Evolutionary conservation across 1,140 invertebrate genomes (phyloP).

Genomic region (Drosophila funebris): DNA sequence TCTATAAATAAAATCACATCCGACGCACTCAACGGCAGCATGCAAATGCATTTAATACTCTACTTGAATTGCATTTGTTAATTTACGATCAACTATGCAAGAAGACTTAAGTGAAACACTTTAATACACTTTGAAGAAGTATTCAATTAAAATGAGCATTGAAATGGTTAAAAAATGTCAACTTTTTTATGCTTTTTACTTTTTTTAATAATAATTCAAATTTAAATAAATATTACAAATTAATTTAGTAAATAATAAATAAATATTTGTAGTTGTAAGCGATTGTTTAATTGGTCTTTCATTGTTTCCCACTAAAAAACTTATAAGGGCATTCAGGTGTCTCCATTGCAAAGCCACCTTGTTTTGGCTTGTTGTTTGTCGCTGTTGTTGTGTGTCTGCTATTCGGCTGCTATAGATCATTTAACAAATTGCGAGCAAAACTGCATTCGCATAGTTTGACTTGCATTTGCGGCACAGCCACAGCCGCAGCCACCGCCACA

Average conservation of each 20-base stretch:
- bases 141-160: too few species aligned
- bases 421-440: slow-evolving; percentile 50
- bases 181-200: too few species aligned
- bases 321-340: slow-evolving; percentile 27
- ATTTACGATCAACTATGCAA: background rate
- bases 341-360: background rate
- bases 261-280: too few species aligned
- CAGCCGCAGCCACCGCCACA: slow-evolving; percentile 1
- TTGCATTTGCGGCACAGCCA: slow-evolving; percentile 37
- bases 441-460: slow-evolving; percentile 47
- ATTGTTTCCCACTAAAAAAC: background rate
- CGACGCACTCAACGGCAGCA: slow-evolving; percentile 44
- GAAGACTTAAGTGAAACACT: too few species aligned
- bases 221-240: too few species aligned
- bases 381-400: slow-evolving; percentile 12
- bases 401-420: slow-evolving; percentile 30
- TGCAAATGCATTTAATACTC: slow-evolving; percentile 21
- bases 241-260: too few species aligned
- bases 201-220: too few species aligned
- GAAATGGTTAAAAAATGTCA: too few species aligned
- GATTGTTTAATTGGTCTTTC: background rate
- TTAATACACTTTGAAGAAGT: too few species aligned
- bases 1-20: slow-evolving; percentile 66
- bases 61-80: background rate
- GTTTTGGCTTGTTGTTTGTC: background rate